These are phyloP conservation scores for Tiphia femorata DNA, from an alignment of 2,888 invertebrate genomes.

Conservation along the genomic window DNA sequence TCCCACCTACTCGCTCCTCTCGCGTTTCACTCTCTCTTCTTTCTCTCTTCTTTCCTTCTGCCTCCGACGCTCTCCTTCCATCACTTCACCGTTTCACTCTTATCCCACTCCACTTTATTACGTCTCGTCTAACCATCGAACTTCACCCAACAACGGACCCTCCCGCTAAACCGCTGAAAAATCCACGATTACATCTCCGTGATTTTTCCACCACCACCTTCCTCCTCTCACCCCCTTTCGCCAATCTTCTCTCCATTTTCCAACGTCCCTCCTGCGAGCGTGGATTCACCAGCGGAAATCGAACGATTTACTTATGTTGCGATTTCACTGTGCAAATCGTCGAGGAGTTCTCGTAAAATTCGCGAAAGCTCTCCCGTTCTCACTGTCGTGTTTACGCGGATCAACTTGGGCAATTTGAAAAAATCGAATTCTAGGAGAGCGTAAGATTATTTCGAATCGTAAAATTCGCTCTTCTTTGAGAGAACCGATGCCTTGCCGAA, in stretches of 20 bases:
- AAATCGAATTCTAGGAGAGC: too few relatives aligned
- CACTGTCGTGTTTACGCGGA: too few relatives aligned
- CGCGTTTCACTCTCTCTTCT: neutral
- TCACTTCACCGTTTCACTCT: neutral
- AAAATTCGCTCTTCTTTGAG: too few relatives aligned
- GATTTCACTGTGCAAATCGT: too few relatives aligned
- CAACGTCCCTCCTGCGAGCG: too few relatives aligned
- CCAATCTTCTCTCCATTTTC: neutral
- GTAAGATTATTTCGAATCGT: too few relatives aligned
- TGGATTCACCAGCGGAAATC: too few relatives aligned
- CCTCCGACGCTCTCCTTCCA: constrained; percentile 2
- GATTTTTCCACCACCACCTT: neutral
- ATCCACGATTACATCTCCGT: neutral
- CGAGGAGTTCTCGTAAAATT: too few relatives aligned
- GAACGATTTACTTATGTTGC: too few relatives aligned
- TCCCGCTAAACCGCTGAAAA: neutral
- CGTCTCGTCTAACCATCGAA: constrained; percentile 3
- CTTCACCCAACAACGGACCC: neutral
- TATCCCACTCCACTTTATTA: neutral
- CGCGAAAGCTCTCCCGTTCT: too few relatives aligned
- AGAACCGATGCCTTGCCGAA: too few relatives aligned
- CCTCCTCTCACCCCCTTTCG: neutral
- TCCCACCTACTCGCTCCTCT: neutral
- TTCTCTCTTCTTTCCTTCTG: constrained; percentile 7
- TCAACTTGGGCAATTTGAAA: too few relatives aligned